phyloP scores from a whole-genome alignment of 2,113 vertebrate species.

The Motacilla tschutschensis region DNA sequence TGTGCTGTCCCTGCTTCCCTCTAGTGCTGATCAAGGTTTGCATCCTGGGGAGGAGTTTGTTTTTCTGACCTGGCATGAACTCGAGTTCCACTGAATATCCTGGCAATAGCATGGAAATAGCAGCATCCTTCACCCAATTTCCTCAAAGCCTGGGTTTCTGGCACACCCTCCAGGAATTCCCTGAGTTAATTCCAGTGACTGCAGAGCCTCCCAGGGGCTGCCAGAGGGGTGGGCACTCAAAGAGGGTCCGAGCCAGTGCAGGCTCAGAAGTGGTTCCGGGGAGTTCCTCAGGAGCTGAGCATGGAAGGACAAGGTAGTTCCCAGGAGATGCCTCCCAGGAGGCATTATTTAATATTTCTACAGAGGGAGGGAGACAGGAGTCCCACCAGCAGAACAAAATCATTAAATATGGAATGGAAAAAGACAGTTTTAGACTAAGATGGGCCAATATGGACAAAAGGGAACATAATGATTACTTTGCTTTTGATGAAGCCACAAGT shows the following conservation, averaged over 20 bases:
- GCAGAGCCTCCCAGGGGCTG: not conserved
- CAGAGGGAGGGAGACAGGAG: not conserved
- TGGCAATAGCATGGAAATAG: not conserved
- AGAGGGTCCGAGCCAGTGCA: not conserved
- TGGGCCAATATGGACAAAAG: not conserved
- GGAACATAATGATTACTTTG: not conserved
- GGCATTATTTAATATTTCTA: not conserved
- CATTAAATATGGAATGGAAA: not conserved
- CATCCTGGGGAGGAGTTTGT: not conserved
- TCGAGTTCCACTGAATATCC: not conserved
- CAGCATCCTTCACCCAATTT: not conserved
- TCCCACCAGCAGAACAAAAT: not conserved
- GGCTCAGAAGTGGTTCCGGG: not conserved
- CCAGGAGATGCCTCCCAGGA: not conserved
- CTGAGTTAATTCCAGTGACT: not conserved
- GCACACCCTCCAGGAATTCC: constrained; percentile 30
- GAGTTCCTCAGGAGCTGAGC: not conserved
- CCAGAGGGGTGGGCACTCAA: not conserved
- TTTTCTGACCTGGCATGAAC: not conserved
- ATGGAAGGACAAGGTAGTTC: not conserved
- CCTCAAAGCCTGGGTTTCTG: not conserved
- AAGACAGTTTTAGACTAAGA: not conserved
- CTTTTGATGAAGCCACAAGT: not conserved
- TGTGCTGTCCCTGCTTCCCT: not conserved
- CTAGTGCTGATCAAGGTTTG: not conserved